Conservation (phyloP, 2,888 invertebrate genomes). For the Ennomos erosarius region DNA sequence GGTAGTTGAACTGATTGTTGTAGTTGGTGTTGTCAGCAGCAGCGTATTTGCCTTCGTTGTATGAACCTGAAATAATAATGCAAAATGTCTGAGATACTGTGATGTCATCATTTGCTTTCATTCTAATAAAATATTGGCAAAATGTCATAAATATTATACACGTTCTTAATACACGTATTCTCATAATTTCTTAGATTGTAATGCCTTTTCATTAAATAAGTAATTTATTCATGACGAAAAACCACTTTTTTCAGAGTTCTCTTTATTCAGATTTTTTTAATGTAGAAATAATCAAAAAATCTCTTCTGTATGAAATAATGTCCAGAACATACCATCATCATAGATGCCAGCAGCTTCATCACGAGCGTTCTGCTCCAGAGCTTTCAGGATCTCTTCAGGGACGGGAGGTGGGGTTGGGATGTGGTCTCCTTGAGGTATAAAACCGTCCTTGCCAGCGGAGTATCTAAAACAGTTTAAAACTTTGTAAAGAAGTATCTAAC, state of each 20-base stretch:
- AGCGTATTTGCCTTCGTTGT: conserved; percentile 67
- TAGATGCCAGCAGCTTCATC: conserved; percentile 78
- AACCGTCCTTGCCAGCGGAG: conserved; percentile 77
- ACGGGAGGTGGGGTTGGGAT: conserved; percentile 76
- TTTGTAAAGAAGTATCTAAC: background rate
- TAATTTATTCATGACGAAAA: too few species aligned
- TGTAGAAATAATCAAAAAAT: too few species aligned
- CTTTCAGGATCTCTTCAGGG: conserved; percentile 72
- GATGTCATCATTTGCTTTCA: too few species aligned
- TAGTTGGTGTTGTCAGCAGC: conserved; percentile 35
- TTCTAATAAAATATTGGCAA: too few species aligned
- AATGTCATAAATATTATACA: too few species aligned
- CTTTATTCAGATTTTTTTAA: too few species aligned
- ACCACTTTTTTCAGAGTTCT: too few species aligned
- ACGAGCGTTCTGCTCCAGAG: conserved; percentile 74
- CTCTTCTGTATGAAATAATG: background rate
- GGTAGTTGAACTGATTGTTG: conserved; percentile 34
- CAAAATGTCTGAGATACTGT: background rate
- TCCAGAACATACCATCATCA: conserved; percentile 65
- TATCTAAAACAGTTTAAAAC: conserved; percentile 54
- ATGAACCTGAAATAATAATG: conserved; percentile 59
- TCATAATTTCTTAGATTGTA: too few species aligned
- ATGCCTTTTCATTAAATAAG: too few species aligned
- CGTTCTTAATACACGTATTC: too few species aligned
- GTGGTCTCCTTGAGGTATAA: conserved; percentile 74